Percentiles rank a stretch among this genome's conserved stretches.
phyloP scores from a whole-genome alignment of 2,888 invertebrate genomes.

The Oxyteleia sp. region DNA sequence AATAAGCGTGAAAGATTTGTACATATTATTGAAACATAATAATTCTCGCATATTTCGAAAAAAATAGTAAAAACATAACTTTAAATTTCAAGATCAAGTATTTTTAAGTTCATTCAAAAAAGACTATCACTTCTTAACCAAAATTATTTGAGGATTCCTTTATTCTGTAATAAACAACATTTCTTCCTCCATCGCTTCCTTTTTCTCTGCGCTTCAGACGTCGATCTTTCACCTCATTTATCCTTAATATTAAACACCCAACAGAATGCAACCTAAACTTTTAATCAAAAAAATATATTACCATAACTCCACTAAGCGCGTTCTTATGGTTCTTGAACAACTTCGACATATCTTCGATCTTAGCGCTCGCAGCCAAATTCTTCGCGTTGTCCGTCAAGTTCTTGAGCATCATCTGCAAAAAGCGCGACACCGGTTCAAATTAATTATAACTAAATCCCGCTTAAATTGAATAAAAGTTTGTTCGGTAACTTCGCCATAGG shows the following conservation, averaged over 20 bases:
- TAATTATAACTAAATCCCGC: slow-evolving; percentile 11
- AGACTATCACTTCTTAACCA: too few species aligned
- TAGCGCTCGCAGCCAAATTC: slow-evolving; percentile 98
- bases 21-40: too few species aligned
- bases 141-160: too few species aligned
- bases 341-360: slow-evolving; percentile 99
- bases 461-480: slow-evolving; percentile 40
- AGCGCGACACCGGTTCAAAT: background rate
- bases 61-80: too few species aligned
- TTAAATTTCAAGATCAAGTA: too few species aligned
- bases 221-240: too few species aligned
- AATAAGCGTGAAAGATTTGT: too few species aligned
- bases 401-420: slow-evolving; percentile 96
- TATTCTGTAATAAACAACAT: background rate
- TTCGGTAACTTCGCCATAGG: background rate
- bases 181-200: too few species aligned
- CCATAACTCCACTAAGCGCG: slow-evolving; percentile 97
- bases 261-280: background rate
- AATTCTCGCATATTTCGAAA: too few species aligned
- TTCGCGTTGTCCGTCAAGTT: slow-evolving; percentile 97
- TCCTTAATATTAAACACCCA: too few species aligned
- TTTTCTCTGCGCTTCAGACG: too few species aligned
- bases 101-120: too few species aligned
- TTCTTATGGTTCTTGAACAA: slow-evolving; percentile 97
- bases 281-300: slow-evolving; percentile 86